Evolutionary conservation across 35 echinoderm and acorn worm species (phyloP), one percentile per base, ranked within the genome.

Genomic region (Apostichopus japonicus): DNA sequence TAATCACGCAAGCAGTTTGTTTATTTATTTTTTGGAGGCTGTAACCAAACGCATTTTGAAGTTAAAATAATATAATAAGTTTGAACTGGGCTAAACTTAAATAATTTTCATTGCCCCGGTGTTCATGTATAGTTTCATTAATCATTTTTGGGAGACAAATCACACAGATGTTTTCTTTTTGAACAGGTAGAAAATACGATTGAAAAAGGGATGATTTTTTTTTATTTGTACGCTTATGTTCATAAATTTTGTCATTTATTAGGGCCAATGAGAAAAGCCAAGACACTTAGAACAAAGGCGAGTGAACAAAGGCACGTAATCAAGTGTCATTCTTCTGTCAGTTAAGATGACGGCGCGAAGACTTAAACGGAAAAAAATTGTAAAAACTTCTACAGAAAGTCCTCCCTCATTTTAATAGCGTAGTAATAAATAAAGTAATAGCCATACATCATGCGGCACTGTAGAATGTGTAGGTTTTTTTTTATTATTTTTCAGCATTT

Each of bases 241-340:
- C 71, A 21, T 19, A 75, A 75, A 75, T 19, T 75, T 75, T 75
- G 71, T 21, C 71, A 75, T 75, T 75, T 75, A 75, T 75, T 75
- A 23, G 1, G n/a, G 17, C 5, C 5, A 75, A 75, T 75, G 71
- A 23, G 7, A 15, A 75, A 23, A 6, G 33, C 33, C 17, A 75
- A 75, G 17, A 75, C 71, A 23, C 6, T 19, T 75, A 19, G 17
- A 75, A 14, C 15, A 23, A 75, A 19, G 22, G 57, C 57, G 71
- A 75, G 22, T 75, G 71, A 23, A 75, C 71, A 75, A 23, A 75
- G 71, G n/a, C 57, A 61, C 57, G 57, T 61, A 61, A 61, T 61
- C 57, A 61, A 61, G 13, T 61, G 57, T 61, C 57, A 61, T 10
- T 61, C 57, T 61, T 5, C 8, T 61, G 57, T 10, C 57, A 61